Evolutionary conservation across 2,888 invertebrate genomes (phyloP).

Genomic region (Caenorhabditis imperialis): DNA sequence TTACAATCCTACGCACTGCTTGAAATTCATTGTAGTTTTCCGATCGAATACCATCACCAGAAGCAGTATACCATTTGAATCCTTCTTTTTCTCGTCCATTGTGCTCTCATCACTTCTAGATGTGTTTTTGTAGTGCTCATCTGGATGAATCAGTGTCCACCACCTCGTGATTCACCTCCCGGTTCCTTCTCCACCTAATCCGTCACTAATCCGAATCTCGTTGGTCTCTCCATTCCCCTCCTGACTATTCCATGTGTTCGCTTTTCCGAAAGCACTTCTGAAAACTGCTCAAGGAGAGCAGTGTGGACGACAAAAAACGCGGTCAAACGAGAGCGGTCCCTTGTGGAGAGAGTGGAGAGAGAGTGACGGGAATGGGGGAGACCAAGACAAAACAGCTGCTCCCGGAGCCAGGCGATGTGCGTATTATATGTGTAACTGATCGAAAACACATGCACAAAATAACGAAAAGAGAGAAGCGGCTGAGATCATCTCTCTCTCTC

Average conservation of each 20-base stretch:
- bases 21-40: background rate
- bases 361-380: conserved; percentile 17
- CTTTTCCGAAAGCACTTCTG: conserved; percentile 53
- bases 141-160: no score
- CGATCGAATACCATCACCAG: background rate
- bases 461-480: conserved; percentile 15
- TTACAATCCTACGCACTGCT: conserved; percentile 1
- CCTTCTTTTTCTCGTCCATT: no score
- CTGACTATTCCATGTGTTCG: conserved; percentile 35
- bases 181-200: conserved; percentile 29
- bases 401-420: conserved; percentile 48
- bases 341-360: background rate
- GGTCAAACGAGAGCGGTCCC: conserved; percentile 33
- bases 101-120: no score
- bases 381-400: conserved; percentile 50
- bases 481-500: conserved; percentile 6
- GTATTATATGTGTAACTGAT: conserved; percentile 52
- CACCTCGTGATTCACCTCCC: conserved; percentile 6
- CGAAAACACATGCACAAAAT: conserved; percentile 52
- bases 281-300: conserved; percentile 12
- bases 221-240: conserved; percentile 10
- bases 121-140: no score
- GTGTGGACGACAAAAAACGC: conserved; percentile 40
- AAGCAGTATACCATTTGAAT: no score
- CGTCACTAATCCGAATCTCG: conserved; percentile 27